Evolutionary conservation across 2,113 vertebrate genomes (phyloP), one percentile per base, ranked within the genome.

Genomic region (Silurus glanis): DNA sequence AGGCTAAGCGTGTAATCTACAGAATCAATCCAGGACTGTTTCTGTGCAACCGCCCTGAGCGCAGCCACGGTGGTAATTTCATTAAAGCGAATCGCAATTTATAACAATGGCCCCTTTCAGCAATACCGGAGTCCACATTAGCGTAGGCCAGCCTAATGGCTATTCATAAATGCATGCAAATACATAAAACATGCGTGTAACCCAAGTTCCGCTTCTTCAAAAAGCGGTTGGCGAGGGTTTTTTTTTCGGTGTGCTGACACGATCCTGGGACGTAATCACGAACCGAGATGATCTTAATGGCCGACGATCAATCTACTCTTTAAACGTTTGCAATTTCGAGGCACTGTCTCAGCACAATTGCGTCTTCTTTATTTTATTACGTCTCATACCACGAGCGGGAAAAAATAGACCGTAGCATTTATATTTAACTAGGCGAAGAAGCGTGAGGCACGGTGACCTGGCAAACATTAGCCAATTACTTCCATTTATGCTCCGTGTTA

Each of bases 201-300:
- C 64, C 28, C 49, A 62, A 76, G 79, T 58, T 74, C 62, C 17
- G 14, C 21, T 82, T 59, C 37, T 13, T 85, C 53, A 51, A 14
- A 85, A 56, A 17, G 55, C 78, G 67, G 37, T 53, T n/a, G 37
- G 67, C 19, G 64, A 37, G 37, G 37, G 37, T 37, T 37, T 37
- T 37, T 37, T 37, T 37, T 64, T 80, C 64, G 25, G 28, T 14
- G 10, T 51, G 23, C 78, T 85, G 78, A 28, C 78, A 80, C 61
- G 55, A 74, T 85, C 49, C 21, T 6, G 45, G 61, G 69, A 62
- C 59, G 55, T 80, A 88, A 89, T 84, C 90, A 81, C 88, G 89
- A 90, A 90, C 89, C 90, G 88, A 80, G 90, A 93, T 91, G 93
- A 94, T 92, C 93, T 93, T 94, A 93, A 95, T 92, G 91, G 91